Base-by-base conservation (phyloP, 1,140 invertebrate species). In the Oncopeltus fasciatus region DNA sequence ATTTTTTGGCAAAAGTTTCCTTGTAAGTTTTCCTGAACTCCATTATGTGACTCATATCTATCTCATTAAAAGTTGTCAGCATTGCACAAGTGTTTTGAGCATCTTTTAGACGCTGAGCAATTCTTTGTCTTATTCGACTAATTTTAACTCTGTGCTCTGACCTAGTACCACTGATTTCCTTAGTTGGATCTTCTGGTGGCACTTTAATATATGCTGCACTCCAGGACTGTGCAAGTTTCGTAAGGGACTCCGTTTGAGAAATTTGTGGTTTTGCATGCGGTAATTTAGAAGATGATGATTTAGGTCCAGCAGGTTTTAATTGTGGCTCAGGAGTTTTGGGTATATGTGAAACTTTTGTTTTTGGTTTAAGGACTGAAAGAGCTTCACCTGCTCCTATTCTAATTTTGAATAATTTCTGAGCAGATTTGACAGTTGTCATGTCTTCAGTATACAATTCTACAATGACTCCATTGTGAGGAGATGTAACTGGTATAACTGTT, bases 1-100 rank as follows among this genome's bases (percentile, higher is more conserved):
- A 89, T 69, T 92, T 93, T 75, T 96, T 95, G 21, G 80, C 76
- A 73, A 96, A 96, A 12, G 81, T 79, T 24, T 95, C 92, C 65
- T 90, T 82, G 71, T 95, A 80, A 46, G 81, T 77, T 78, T 92
- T 96, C 63, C 97, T 80, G 81, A 98, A 88, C 60, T 94, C 89
- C 76, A 97, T 97, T 14, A 98, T 84, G 71, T 87, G 83, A 66
- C 92, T 92, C 95, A 99, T 99, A 73, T 99, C 95, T 67, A 99
- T 85, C 79, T 99, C 96, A 75, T 99, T 99, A 73, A 99, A 99
- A 0, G 96, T 99, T 0, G 96, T 99, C 51, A 99, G 75, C 92
- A 99, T 97, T 2, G 96, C 96, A 75, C 93, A 95, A 0, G 87
- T 91, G 73, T 98, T 96, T 75, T 99, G 97, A 12, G 96, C 95